Conservation (phyloP, 1,140 invertebrate species). For the Micrasema longulum region DNA sequence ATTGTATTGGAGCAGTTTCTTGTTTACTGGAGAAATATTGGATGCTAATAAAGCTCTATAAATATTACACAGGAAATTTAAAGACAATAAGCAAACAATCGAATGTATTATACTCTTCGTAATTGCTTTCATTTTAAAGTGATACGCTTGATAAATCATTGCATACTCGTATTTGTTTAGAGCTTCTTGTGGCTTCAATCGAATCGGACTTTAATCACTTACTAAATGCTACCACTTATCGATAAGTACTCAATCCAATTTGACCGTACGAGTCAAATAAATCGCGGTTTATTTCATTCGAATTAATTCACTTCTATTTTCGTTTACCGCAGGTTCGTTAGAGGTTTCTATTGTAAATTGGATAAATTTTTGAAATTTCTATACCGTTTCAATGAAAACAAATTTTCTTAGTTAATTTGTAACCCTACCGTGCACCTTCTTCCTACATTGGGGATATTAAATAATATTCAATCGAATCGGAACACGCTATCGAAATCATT, state of each 20-base stretch:
- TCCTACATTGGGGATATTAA: too few relatives aligned
- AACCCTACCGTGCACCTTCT: too few relatives aligned
- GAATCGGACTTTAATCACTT: too few relatives aligned
- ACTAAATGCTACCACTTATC: not conserved
- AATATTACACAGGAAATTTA: not conserved
- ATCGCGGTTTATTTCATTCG: slow-evolving; percentile 1
- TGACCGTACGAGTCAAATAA: not conserved
- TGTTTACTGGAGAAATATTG: slow-evolving; percentile 8
- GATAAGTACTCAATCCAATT: slow-evolving; percentile 11
- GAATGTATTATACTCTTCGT: slow-evolving; percentile 11
- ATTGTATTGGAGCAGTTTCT: too few relatives aligned
- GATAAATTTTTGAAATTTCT: too few relatives aligned
- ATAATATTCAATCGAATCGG: too few relatives aligned
- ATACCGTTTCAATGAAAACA: too few relatives aligned
- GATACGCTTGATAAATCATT: not conserved
- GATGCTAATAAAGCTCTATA: slow-evolving; percentile 11
- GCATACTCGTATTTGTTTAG: not conserved
- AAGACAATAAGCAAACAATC: slow-evolving; percentile 16
- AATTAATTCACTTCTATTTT: too few relatives aligned
- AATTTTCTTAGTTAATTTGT: too few relatives aligned
- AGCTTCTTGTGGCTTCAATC: not conserved
- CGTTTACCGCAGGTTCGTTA: too few relatives aligned
- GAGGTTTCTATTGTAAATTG: too few relatives aligned
- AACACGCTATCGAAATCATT: too few relatives aligned
- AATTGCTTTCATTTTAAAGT: not conserved